Base-by-base conservation (phyloP, 2,888 invertebrate genomes). In the Choristoneura rosaceana region DNA sequence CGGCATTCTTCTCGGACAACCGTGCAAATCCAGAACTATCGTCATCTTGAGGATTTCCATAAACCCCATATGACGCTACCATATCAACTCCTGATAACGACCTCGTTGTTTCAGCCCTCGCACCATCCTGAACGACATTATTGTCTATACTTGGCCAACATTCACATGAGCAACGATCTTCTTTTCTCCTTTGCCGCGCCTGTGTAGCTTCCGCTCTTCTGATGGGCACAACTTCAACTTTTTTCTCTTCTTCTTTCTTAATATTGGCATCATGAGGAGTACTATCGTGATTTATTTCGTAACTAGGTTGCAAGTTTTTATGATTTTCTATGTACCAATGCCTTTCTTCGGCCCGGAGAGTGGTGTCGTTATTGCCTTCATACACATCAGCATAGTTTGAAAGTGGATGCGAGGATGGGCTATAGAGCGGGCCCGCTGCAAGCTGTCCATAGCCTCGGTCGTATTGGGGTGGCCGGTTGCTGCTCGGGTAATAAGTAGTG, bases 261-360 rank as follows among this genome's bases (percentile, higher is more conserved):
- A 89, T 86, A 88, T 94, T 94, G 84, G 86, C 91, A 85, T 94
- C 94, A 84, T 93, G 92, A 80, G 91, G 86, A 77, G 90, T 79
- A 76, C 85, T 81, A 70, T 93, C 93, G 74, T 88, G 85, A 71
- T 84, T 90, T 74, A 88, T 81, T 73, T 90, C 90, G 81, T 89
- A 92, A 78, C 76, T 90, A 0, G 91, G 87, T 79, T 93, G 92
- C 77, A 94, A 79, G 76, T 87, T 94, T 80, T 94, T 94, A 78
- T 94, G 94, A 75, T 94, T 94, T 77, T 94, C 94, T 90, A 94
- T 90, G 75, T 94, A 94, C 94, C 94, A 94, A 75, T 94, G 92
- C 73, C 93, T 86, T 77, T 94, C 94, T 78, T 94, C 94, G 1
- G 94, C 94, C 79, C 94, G 82, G 41, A 94, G 90, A 43, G 94